Evolutionary conservation across 2,797 vertebrate species (phyloP), one percentile per base, ranked within the genome.

Genomic region (Phylloscopus collybita): DNA sequence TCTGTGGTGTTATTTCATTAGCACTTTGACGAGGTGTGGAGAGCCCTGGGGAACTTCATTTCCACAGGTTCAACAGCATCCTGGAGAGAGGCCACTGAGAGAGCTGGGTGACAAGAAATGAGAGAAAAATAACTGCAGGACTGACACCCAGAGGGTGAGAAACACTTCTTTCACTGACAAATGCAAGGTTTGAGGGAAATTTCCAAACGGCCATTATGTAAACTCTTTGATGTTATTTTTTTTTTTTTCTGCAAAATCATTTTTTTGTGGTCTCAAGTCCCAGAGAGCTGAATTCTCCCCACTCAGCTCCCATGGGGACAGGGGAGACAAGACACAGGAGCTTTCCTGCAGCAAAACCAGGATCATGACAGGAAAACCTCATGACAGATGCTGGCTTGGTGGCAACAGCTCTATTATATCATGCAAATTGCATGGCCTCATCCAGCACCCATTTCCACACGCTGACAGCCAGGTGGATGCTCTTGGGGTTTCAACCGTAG

Each of bases 271-370:
- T 26, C 18, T 59, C 22, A 84, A 66, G 30, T 40, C 40, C 47
- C 2, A 1, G 29, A 47, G 34, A 62, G 29, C 42, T 59, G 59
- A 86, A 59, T 44, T 72, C 18, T 66, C n/a, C 2, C 3, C 3
- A 1, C 16, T 61, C 1, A 1, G 17, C 42, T 44, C 38, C 50
- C 0, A 0, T 10, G 30, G 25, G 54, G 66, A 61, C 34, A 13
- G 32, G 25, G 26, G 4, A 91, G 34, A 47, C 13, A 29, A 92
- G 47, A 30, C 38, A 23, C 20, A 29, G 44, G 34, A 74, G 38
- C 29, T 83, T 61, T 69, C 56, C 50, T 61, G 59, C 34, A 88
- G 67, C 23, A 74, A 86, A 95, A 40, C 20, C 30, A 56, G 60
- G n/a, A 62, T 81, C 0, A 1, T 49, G 91, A 54, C 67, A 89